These are phyloP conservation scores for Sebastes matsubarae DNA, from an alignment of 2,797 vertebrate species.

Conservation along the genomic window DNA sequence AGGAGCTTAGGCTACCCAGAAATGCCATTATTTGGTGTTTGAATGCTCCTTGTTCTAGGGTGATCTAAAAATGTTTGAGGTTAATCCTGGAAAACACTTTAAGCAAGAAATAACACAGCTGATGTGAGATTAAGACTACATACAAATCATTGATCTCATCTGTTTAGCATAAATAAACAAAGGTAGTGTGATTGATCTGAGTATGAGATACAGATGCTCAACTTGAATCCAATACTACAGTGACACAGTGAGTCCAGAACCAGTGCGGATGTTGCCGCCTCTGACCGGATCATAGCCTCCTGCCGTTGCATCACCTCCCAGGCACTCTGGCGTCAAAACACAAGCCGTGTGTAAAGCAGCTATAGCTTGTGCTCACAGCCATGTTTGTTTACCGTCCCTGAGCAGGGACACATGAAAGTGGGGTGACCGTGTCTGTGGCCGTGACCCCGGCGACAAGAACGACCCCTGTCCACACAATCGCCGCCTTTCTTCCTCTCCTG, in stretches of 20 bases:
- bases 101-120: neutral
- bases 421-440: slow-evolving; percentile 32
- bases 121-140: neutral
- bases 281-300: slow-evolving; percentile 3
- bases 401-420: slow-evolving; percentile 55
- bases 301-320: slow-evolving; percentile 13
- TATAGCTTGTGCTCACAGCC: neutral
- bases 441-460: slow-evolving; percentile 49
- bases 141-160: neutral
- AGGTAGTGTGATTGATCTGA: neutral
- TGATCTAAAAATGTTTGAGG: neutral
- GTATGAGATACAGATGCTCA: neutral
- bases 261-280: neutral
- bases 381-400: slow-evolving; percentile 65
- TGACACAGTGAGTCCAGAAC: neutral
- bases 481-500: slow-evolving; percentile 8
- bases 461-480: slow-evolving; percentile 19
- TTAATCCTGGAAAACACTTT: neutral
- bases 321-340: slow-evolving; percentile 31
- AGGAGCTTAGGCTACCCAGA: neutral
- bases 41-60: neutral
- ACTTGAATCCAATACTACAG: neutral
- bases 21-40: neutral
- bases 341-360: slow-evolving; percentile 1
- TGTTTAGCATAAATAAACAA: neutral